These are phyloP conservation scores for Acanthornis magna DNA, from an alignment of 2,797 vertebrate species.

Conservation along the genomic window DNA sequence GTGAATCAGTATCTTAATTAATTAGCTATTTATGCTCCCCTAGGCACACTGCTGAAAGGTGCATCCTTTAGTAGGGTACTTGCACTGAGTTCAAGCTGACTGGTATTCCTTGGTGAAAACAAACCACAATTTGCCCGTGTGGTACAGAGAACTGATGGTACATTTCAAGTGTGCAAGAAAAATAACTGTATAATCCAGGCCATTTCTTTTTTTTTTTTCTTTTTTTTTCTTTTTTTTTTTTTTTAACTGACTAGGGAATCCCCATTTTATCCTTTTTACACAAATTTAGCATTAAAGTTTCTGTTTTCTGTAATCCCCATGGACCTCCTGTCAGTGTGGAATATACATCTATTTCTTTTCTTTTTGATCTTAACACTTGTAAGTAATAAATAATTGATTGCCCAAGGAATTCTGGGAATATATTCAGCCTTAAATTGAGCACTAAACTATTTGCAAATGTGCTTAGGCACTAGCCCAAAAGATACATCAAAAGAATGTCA, in stretches of 20 bases:
- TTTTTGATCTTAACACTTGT: conserved; percentile 74
- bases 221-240: background rate
- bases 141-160: background rate
- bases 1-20: background rate
- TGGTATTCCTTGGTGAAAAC: background rate
- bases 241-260: background rate
- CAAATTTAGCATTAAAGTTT: conserved; percentile 61
- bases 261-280: conserved; percentile 54
- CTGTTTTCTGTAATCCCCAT: conserved; percentile 47
- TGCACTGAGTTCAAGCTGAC: background rate
- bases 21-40: background rate
- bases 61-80: background rate
- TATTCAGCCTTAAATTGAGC: conserved; percentile 68
- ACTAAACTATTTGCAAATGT: conserved; percentile 75
- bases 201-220: background rate
- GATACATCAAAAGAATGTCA: conserved; percentile 67
- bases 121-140: background rate
- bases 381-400: conserved; percentile 78
- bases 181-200: conserved; percentile 3
- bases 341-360: conserved; percentile 62
- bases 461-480: conserved; percentile 69
- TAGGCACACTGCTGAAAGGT: background rate
- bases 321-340: conserved; percentile 56
- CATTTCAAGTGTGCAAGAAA: background rate
- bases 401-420: conserved; percentile 72